Evolutionary conservation across 2,797 vertebrate genomes (phyloP), one percentile per base, ranked within the genome.

Genomic region (Tragelaphus oryx): DNA sequence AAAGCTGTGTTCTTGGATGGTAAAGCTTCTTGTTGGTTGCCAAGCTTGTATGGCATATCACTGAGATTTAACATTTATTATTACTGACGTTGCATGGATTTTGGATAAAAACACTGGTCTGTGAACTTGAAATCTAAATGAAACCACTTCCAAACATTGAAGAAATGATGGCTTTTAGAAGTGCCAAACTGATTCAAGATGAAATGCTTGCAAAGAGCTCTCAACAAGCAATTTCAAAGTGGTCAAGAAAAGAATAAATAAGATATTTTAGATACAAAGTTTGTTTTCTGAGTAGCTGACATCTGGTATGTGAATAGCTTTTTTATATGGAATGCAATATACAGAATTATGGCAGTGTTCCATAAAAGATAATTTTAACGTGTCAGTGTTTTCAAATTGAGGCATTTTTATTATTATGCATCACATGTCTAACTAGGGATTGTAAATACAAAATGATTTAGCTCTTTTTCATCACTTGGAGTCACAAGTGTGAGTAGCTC

Each of bases 211-310:
- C n/a, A 79, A 57, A 92, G 41, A 74, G 17, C 71, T 96, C 28
- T 12, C 4, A 54, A 59, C 16, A n/a, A 79, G 8, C 37, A 90
- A 88, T 95, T 94, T 94, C 17, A 74, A 94, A 94, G 55, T 89
- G 20, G 17, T 52, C 54, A 92, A 91, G 59, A 95, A 41, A 91
- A 92, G 85, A 74, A 37, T 93, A 90, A 92, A 33, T 59, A 94
- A 96, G 93, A 87, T 95, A 93, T 93, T 94, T 87, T 48, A 95
- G 86, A 96, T 87, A 68, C 87, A 85, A 91, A 59, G 59, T 95
- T 89, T 41, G 80, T 89, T 91, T 94, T 96, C 30, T 88, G 71
- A 93, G 57, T 57, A 50, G 18, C 54, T 95, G 88, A 93, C 85
- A 95, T 92, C 62, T 93, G 79, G 59, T 94, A 86, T 91, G 65